These are phyloP conservation scores for Drosophila hydei DNA, from an alignment of 1,140 invertebrate species.

Conservation along the genomic window DNA sequence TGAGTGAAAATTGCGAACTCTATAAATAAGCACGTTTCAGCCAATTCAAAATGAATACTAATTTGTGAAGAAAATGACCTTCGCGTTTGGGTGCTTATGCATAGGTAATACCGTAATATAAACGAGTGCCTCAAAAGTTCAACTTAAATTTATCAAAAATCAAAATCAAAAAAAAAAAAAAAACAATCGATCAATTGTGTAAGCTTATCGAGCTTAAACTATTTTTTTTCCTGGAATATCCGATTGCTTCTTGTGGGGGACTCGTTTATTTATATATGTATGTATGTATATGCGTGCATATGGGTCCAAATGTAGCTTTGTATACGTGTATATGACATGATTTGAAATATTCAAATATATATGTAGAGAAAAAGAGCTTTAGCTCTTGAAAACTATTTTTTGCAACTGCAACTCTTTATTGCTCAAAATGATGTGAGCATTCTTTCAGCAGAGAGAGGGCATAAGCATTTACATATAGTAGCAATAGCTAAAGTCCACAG, in stretches of 20 bases:
- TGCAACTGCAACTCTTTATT: background rate
- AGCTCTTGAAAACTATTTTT: too few relatives aligned
- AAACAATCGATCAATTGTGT: too few relatives aligned
- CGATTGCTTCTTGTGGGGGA: background rate
- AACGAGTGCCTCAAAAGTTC: background rate
- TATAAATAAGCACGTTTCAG: constrained; percentile 39
- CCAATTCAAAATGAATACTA: constrained; percentile 23
- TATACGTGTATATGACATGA: too few relatives aligned
- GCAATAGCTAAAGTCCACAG: background rate
- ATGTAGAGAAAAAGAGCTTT: too few relatives aligned
- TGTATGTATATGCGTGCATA: background rate
- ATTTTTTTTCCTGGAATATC: too few relatives aligned
- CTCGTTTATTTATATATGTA: background rate
- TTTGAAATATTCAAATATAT: too few relatives aligned
- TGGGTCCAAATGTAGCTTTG: too few relatives aligned
- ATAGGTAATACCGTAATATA: background rate
- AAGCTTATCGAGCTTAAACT: too few relatives aligned
- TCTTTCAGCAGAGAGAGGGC: background rate
- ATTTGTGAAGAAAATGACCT: constrained; percentile 53
- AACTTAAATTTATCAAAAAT: too few relatives aligned
- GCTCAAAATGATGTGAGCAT: too few relatives aligned
- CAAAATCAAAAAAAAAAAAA: too few relatives aligned
- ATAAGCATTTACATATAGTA: background rate
- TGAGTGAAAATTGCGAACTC: constrained; percentile 33
- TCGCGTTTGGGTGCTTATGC: constrained; percentile 38